Percentiles rank a stretch among this genome's conserved stretches.
Conservation (phyloP, 2,888 invertebrate genomes). For the Andrena bucephala region DNA sequence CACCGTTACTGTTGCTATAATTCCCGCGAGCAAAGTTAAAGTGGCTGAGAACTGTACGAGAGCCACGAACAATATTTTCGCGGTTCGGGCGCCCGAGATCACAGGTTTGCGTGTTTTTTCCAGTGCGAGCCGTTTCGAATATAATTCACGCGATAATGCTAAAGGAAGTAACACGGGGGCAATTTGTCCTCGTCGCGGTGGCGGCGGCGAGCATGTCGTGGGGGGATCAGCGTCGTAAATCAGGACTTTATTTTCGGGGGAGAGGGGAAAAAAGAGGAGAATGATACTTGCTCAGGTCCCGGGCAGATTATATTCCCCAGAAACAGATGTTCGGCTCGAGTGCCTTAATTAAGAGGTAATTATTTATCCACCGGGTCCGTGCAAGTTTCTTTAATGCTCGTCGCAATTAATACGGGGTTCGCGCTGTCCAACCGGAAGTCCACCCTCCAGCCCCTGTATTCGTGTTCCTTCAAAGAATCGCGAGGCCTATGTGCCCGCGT, state of each 20-base stretch:
- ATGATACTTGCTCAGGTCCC: constrained; percentile 50
- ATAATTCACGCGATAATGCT: constrained; percentile 72
- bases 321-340: constrained; percentile 72
- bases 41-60: neutral
- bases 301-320: constrained; percentile 63
- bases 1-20: too few relatives aligned
- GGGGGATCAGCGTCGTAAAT: constrained; percentile 73
- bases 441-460: constrained; percentile 30
- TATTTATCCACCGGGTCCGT: constrained; percentile 63
- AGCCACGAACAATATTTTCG: constrained; percentile 10
- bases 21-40: too few relatives aligned
- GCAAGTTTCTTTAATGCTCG: constrained; percentile 63
- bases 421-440: constrained; percentile 36
- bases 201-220: constrained; percentile 52
- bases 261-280: constrained; percentile 42
- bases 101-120: neutral
- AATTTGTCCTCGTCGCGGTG: constrained; percentile 74
- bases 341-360: constrained; percentile 76
- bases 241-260: constrained; percentile 75
- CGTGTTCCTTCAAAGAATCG: neutral
- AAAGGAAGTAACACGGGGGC: constrained; percentile 69
- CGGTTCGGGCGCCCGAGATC: constrained; percentile 9
- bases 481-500: neutral
- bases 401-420: constrained; percentile 61
- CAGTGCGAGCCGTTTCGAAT: constrained; percentile 33